phyloP scores from a whole-genome alignment of 2,113 vertebrate species.

The Paracanthobrama guichenoti region DNA sequence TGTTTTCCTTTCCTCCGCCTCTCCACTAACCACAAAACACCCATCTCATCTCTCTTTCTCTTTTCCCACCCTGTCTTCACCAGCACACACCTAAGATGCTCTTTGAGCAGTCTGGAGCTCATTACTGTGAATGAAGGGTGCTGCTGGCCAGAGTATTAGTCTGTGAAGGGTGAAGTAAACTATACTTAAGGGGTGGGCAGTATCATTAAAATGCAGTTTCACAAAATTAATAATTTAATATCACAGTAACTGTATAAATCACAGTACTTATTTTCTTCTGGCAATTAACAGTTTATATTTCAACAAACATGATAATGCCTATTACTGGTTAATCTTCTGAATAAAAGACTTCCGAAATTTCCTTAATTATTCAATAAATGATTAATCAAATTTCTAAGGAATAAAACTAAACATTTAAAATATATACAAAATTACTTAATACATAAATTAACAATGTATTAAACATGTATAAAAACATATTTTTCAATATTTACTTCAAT shows the following conservation, averaged over 20 bases:
- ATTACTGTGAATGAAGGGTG: not conserved
- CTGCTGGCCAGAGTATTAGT: not conserved
- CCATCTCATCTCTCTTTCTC: not conserved
- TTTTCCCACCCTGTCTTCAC: not conserved
- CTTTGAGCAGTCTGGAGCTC: not conserved
- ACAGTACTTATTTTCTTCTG: not conserved
- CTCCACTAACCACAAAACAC: constrained; percentile 12
- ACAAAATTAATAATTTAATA: not conserved
- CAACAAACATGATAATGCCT: not conserved
- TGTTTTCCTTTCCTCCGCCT: not conserved
- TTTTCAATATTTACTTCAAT: not conserved
- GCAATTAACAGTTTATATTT: not conserved
- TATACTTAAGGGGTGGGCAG: not conserved
- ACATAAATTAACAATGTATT: not conserved
- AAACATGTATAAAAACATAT: not conserved
- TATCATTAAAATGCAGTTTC: not conserved
- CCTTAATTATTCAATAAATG: not conserved
- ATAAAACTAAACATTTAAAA: not conserved
- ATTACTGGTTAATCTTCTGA: not conserved
- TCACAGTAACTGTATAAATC: not conserved
- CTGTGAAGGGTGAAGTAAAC: not conserved
- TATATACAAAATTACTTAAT: not conserved
- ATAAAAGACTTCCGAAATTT: not conserved
- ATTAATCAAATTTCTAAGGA: not conserved
- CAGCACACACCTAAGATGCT: not conserved